phyloP scores from a whole-genome alignment of 2,888 invertebrate species.

The Notodonta ziczac region DNA sequence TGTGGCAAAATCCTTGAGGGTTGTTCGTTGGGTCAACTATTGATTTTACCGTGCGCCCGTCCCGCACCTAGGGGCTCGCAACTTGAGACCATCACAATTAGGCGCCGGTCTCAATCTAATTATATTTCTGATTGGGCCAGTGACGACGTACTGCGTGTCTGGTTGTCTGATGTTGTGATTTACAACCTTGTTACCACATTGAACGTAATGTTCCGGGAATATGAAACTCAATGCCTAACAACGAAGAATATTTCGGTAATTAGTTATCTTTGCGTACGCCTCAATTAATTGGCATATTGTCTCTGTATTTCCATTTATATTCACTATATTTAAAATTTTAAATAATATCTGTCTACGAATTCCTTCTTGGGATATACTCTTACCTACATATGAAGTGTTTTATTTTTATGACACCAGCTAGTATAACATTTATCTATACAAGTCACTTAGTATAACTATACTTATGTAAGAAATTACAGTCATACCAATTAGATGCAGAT shows the following conservation, averaged over 20 bases:
- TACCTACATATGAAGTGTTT: too few species aligned
- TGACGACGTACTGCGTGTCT: conserved; percentile 44
- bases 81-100: conserved; percentile 82
- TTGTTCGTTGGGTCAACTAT: conserved; percentile 67
- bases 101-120: conserved; percentile 77
- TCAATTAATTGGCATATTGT: not conserved
- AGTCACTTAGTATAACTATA: conserved; percentile 42
- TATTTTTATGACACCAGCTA: too few species aligned
- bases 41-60: conserved; percentile 62
- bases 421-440: too few species aligned
- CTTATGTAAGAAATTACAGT: conserved; percentile 47
- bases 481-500: conserved; percentile 74
- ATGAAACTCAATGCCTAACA: not conserved
- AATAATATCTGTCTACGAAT: not conserved
- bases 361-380: too few species aligned
- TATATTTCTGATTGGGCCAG: conserved; percentile 80
- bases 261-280: not conserved
- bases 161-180: conserved; percentile 34
- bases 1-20: conserved; percentile 52
- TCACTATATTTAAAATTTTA: not conserved
- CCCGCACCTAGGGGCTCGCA: conserved; percentile 65
- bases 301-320: not conserved
- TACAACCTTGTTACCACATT: conserved; percentile 30
- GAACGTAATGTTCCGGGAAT: not conserved
- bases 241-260: not conserved